phyloP scores from a whole-genome alignment of 1,140 invertebrate species.

The Papilio dardanus region DNA sequence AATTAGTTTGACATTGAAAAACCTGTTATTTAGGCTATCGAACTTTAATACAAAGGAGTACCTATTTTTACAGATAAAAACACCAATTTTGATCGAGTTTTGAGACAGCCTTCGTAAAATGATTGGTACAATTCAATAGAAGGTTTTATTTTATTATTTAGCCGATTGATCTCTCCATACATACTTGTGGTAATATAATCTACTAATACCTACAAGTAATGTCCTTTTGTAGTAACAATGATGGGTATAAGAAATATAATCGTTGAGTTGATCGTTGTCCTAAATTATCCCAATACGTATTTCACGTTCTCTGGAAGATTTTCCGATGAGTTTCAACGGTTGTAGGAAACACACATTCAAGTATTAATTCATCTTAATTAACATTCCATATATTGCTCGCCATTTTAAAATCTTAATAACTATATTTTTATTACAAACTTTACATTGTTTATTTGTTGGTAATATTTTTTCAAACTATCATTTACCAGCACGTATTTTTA shows the following conservation, averaged over 20 bases:
- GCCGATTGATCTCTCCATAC: no score
- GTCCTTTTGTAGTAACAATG: neutral
- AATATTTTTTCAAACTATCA: conserved; percentile 8
- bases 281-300: neutral
- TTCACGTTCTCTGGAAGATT: neutral
- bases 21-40: no score
- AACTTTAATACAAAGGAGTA: no score
- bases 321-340: neutral
- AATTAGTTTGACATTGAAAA: no score
- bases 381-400: neutral
- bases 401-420: no score
- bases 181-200: no score
- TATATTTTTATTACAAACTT: neutral
- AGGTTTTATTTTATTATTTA: no score
- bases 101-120: no score
- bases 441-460: conserved; percentile 2
- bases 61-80: no score
- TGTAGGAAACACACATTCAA: neutral
- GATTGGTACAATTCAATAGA: no score
- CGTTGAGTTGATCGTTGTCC: neutral
- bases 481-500: conserved; percentile 21
- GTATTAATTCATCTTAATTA: neutral
- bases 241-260: neutral
- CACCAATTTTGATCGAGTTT: no score
- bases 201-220: no score